These are phyloP conservation scores for Euwallacea similis DNA, from an alignment of 1,140 invertebrate species.

Conservation along the genomic window DNA sequence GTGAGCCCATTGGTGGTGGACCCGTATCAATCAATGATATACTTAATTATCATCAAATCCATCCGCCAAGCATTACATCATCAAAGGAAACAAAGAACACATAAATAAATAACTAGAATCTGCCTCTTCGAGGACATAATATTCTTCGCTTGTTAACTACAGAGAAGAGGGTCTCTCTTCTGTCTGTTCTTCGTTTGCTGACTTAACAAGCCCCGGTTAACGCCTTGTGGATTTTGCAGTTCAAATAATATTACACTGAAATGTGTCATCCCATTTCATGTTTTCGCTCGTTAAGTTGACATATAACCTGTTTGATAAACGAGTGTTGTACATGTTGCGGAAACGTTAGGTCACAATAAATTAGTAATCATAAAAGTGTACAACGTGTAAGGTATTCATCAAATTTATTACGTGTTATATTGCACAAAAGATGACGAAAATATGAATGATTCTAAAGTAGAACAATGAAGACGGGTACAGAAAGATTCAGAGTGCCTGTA, in stretches of 20 bases:
- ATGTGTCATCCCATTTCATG: constrained; percentile 15
- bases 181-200: neutral
- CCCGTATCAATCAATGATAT: no score
- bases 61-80: no score
- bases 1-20: no score
- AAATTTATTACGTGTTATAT: no score
- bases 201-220: constrained; percentile 8
- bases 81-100: no score
- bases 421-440: no score
- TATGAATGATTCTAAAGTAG: no score
- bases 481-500: no score
- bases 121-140: no score
- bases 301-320: neutral
- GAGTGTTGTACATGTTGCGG: neutral
- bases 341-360: constrained; percentile 6
- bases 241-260: constrained; percentile 5
- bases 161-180: neutral
- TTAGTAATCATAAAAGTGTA: neutral
- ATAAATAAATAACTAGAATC: no score
- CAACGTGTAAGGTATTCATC: constrained; percentile 7
- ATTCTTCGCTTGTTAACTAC: neutral
- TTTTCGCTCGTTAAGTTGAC: constrained; percentile 3
- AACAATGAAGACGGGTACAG: no score
- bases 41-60: no score
- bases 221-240: constrained; percentile 8